These are phyloP conservation scores for Zaprionus nigranus DNA, from an alignment of 1,140 invertebrate genomes.

Conservation along the genomic window DNA sequence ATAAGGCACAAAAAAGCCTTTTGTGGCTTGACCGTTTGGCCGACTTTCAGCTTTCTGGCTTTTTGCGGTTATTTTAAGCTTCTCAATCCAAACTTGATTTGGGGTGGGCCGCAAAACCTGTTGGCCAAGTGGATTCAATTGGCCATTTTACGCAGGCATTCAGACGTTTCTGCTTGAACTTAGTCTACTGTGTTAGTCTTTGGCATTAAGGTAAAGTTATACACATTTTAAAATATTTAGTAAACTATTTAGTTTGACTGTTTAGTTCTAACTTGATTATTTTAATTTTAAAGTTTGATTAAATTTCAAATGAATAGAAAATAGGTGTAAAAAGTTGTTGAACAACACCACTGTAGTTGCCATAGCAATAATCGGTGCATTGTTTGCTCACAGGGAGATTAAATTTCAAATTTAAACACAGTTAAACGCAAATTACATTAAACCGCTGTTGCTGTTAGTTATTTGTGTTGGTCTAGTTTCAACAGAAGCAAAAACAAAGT, in stretches of 20 bases:
- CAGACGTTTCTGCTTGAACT: background rate
- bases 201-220: background rate
- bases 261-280: too few species aligned
- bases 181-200: background rate
- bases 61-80: slow-evolving; percentile 12
- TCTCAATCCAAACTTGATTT: slow-evolving; percentile 22
- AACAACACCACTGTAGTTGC: background rate
- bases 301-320: too few species aligned
- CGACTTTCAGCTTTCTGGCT: slow-evolving; percentile 32
- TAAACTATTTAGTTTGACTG: too few species aligned
- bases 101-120: background rate
- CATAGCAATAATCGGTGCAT: background rate
- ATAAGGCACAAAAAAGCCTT: slow-evolving; percentile 17
- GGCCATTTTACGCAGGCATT: background rate
- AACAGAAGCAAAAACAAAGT: background rate
- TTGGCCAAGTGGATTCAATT: slow-evolving; percentile 1
- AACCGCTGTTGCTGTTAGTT: background rate
- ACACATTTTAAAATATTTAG: background rate
- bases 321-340: background rate
- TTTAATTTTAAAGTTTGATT: too few species aligned
- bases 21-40: slow-evolving; percentile 48
- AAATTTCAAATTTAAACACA: slow-evolving; percentile 5
- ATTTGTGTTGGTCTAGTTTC: background rate
- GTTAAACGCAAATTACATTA: background rate
- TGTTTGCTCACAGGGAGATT: background rate